phyloP scores from a whole-genome alignment of 1,140 invertebrate genomes.

The Macrobrachium rosenbergii region DNA sequence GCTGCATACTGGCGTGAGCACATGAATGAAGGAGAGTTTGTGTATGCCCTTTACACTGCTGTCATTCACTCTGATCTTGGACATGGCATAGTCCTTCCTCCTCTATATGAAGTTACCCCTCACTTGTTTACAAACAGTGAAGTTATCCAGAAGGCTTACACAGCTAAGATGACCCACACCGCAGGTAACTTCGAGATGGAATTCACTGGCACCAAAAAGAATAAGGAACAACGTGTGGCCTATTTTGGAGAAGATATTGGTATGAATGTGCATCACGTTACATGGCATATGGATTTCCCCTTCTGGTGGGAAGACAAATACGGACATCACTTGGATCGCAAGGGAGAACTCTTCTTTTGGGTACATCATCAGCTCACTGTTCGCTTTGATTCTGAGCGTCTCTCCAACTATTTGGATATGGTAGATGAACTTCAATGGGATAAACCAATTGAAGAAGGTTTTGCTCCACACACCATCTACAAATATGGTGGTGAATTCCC shows the following conservation, averaged over 20 bases:
- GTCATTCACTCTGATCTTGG: conserved; percentile 29
- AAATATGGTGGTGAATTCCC: conserved; percentile 78
- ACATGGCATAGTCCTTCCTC: conserved; percentile 31
- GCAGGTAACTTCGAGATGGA: neutral
- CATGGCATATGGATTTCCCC: conserved; percentile 53
- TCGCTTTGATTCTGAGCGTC: conserved; percentile 73
- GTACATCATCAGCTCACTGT: conserved; percentile 74
- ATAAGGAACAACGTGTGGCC: conserved; percentile 50
- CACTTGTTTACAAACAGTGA: conserved; percentile 57
- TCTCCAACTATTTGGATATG: conserved; percentile 71
- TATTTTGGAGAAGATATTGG: conserved; percentile 56
- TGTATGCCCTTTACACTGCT: conserved; percentile 41
- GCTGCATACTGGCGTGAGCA: conserved; percentile 42
- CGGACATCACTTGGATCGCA: conserved; percentile 39
- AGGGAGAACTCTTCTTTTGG: conserved; percentile 69
- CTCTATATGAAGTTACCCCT: conserved; percentile 53
- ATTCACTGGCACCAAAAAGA: conserved; percentile 44
- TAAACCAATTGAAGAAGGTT: conserved; percentile 73
- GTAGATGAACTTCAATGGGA: conserved; percentile 71
- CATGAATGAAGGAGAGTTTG: conserved; percentile 50
- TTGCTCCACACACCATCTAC: conserved; percentile 75
- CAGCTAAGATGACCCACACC: conserved; percentile 27
- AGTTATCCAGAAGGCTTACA: conserved; percentile 45
- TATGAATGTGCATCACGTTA: conserved; percentile 53
- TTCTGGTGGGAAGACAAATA: conserved; percentile 47